A percentile compares a stretch with the other conserved stretches of the same genome.
Conservation (phyloP, 2,113 vertebrate species). For the Gymnobelideus leadbeateri region DNA sequence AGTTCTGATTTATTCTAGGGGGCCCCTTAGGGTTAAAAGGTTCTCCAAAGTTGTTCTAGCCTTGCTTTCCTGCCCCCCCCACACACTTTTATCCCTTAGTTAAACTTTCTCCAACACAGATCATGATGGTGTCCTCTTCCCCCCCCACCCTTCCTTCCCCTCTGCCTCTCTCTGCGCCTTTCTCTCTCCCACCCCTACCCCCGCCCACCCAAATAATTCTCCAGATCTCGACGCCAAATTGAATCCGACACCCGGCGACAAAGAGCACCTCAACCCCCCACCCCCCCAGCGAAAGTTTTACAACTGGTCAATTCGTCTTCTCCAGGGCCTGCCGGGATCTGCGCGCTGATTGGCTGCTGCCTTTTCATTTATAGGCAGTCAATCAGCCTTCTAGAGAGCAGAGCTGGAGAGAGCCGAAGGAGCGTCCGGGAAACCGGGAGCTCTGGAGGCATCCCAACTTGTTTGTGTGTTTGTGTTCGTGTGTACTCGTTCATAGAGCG, state of each 20-base stretch:
- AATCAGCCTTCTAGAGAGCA: slow-evolving; percentile 82
- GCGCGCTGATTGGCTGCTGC: slow-evolving; percentile 90
- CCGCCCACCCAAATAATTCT: slow-evolving; percentile 61
- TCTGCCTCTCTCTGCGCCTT: background rate
- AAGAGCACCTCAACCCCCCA: slow-evolving; percentile 59
- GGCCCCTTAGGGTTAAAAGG: background rate
- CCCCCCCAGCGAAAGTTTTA: slow-evolving; percentile 10
- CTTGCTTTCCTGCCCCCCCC: background rate
- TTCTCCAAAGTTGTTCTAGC: background rate
- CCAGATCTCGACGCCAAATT: slow-evolving; percentile 52
- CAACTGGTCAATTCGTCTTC: slow-evolving; percentile 31
- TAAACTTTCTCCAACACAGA: background rate
- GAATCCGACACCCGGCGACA: slow-evolving; percentile 50
- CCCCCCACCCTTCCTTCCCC: slow-evolving; percentile 5
- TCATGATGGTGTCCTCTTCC: slow-evolving; percentile 49
- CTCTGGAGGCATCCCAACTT: slow-evolving; percentile 45
- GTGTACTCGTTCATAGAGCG: slow-evolving; percentile 25
- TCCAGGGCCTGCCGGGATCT: slow-evolving; percentile 75
- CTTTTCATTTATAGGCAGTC: slow-evolving; percentile 91
- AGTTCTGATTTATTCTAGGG: background rate
- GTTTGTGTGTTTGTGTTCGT: slow-evolving; percentile 51
- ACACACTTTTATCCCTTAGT: background rate
- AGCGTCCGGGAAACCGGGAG: slow-evolving; percentile 28
- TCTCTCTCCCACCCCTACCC: slow-evolving; percentile 6
- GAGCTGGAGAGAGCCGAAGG: slow-evolving; percentile 62